A percentile compares a stretch with the other conserved stretches of the same genome.
These are phyloP conservation scores for Drosophila ohnishii DNA, from an alignment of 1,140 invertebrate species.

Conservation along the genomic window DNA sequence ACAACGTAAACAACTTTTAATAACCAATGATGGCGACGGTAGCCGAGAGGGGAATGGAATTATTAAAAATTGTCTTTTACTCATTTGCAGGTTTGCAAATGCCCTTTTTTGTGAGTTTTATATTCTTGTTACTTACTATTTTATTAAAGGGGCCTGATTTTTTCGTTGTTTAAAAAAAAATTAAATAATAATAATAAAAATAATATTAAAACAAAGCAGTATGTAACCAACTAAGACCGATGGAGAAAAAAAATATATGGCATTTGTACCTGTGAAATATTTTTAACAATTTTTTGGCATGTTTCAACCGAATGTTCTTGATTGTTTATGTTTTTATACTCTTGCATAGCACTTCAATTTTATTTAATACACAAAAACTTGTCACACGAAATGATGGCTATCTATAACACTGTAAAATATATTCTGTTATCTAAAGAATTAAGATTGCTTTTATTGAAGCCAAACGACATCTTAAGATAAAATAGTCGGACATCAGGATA, in stretches of 20 bases:
- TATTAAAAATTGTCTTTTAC: constrained; percentile 6
- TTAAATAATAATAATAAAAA: neutral
- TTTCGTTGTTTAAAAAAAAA: too few species aligned
- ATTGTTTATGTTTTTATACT: neutral
- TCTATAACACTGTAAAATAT: neutral
- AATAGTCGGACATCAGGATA: neutral
- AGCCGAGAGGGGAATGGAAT: constrained; percentile 1
- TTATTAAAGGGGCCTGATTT: too few species aligned
- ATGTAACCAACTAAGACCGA: neutral
- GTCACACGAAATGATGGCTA: neutral
- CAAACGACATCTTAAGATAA: neutral
- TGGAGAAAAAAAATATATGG: too few species aligned
- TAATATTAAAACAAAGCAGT: neutral
- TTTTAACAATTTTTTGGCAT: neutral
- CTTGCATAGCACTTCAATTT: neutral
- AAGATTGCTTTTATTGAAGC: neutral
- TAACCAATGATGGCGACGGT: constrained; percentile 13
- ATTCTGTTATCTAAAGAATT: neutral
- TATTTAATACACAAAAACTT: neutral
- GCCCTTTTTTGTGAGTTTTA: neutral
- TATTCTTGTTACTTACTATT: neutral
- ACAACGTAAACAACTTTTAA: constrained; percentile 22
- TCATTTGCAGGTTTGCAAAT: neutral
- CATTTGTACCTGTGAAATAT: neutral
- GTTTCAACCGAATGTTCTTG: neutral